phyloP scores from a whole-genome alignment of 2,888 invertebrate species.

The Zaprionus lineosus region DNA sequence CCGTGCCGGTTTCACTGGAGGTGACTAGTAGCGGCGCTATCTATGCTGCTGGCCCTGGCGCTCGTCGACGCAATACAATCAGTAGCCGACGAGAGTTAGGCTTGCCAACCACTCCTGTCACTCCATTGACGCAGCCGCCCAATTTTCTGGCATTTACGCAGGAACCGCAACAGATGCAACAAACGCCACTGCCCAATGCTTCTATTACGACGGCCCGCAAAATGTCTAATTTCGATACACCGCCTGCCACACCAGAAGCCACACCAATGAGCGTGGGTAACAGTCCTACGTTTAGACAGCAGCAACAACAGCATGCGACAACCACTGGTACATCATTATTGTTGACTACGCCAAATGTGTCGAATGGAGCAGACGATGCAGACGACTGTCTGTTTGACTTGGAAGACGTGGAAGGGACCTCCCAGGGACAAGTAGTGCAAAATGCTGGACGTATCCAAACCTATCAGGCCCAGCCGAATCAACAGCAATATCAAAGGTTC shows the following conservation, averaged over 20 bases:
- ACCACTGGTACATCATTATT: conserved; percentile 4
- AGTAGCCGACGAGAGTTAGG: conserved; percentile 71
- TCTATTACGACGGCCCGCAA: conserved; percentile 65
- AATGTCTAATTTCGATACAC: conserved; percentile 82
- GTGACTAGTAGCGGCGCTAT: conserved; percentile 54
- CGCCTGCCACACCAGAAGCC: conserved; percentile 83
- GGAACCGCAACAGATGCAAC: conserved; percentile 32
- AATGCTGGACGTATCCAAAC: conserved; percentile 13
- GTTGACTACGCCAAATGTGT: conserved; percentile 30
- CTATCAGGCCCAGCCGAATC: conserved; percentile 41
- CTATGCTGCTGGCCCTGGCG: conserved; percentile 18
- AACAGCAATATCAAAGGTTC: conserved; percentile 40
- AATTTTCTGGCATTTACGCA: conserved; percentile 44
- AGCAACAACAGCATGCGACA: conserved; percentile 47
- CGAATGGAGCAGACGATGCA: conserved; percentile 81
- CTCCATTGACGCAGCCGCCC: conserved; percentile 55
- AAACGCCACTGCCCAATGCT: conserved; percentile 36
- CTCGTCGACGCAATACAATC: conserved; percentile 74
- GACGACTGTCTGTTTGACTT: conserved; percentile 90
- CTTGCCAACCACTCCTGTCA: conserved; percentile 77
- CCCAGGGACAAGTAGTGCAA: conserved; percentile 21
- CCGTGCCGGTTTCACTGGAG: conserved; percentile 67
- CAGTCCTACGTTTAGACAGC: conserved; percentile 82
- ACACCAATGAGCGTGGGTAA: conserved; percentile 83
- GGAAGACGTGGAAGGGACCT: conserved; percentile 85